Percentiles rank a stretch among this genome's conserved stretches.
Evolutionary conservation across 1,140 invertebrate species (phyloP).

Genomic region (Diorhabda sublineata): DNA sequence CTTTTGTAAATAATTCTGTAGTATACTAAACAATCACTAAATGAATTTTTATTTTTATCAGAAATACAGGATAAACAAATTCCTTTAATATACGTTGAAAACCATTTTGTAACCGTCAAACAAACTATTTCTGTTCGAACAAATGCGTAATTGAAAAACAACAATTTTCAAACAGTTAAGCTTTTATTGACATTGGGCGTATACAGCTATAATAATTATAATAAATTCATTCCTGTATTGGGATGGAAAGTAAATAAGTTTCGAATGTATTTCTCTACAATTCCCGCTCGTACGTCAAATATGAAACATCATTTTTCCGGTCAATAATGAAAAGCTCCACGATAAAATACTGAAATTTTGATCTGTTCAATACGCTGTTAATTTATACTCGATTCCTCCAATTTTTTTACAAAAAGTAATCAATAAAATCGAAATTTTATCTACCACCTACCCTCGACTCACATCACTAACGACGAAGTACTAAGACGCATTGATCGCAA

Average conservation of each 20-base stretch:
- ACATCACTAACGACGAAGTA: too few species aligned
- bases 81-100: not conserved
- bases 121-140: not conserved
- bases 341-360: too few species aligned
- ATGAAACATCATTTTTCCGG: not conserved
- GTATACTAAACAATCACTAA: too few species aligned
- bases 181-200: not conserved
- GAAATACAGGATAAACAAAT: not conserved
- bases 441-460: too few species aligned
- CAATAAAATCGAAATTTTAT: too few species aligned
- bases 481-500: too few species aligned
- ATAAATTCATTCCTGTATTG: conserved; percentile 2
- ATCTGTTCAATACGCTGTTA: too few species aligned
- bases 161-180: conserved; percentile 2
- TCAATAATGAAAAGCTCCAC: not conserved
- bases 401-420: too few species aligned
- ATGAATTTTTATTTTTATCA: not conserved
- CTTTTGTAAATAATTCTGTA: too few species aligned
- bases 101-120: not conserved
- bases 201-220: not conserved
- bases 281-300: not conserved
- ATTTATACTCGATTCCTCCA: too few species aligned
- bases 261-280: not conserved
- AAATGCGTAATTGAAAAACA: conserved; percentile 2
- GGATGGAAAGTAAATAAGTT: conserved; percentile 3